Evolutionary conservation across 92 coral and sea anemone genomes (phyloP), one percentile per base, ranked within the genome.

Genomic region (Zoanthus gigantus): DNA sequence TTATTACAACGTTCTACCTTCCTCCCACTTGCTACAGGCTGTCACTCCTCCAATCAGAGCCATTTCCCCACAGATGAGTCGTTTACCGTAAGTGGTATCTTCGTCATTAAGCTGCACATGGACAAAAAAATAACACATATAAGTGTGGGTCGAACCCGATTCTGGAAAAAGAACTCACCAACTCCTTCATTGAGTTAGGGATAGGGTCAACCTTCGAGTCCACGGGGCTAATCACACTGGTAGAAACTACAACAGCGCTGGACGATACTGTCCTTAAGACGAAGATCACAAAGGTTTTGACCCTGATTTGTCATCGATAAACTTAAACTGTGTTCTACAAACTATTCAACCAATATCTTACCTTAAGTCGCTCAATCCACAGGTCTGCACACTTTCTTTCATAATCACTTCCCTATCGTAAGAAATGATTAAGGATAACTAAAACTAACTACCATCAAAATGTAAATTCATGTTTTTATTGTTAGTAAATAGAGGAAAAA

Each of bases 51-150:
- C 85, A 42, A 95, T 63, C 66, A 87, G 82, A 79, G 89, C 90
- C 34, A 78, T 81, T 73, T 94, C 94, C 31, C 98, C 96, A 65
- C 71, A 87, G 16, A 93, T 81, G 28, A 95, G 92, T 85, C 88
- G 96, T 74, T 87, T 91, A 37, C 98, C 98, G 65, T 91, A 82
- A 37, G 66, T 42, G 44, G 77, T 57, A 85, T 88, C 87, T 71
- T 91, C 93, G 69, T 86, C 82, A 60, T 93, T 93, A n/a, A 93
- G 87, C 98, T 95, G 60, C 6, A 10, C 7, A 28, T 30, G 4
- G 29, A 69, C n/a, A 69, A 12, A 32, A 32, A 15, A 69, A 29
- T 23, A 50, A 6, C 4, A 34, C 42, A 37, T 37, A 37, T 2
- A 37, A 37, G 42, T 37, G 42, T 4, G 2, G 42, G 2, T 50